Conservation (phyloP, 2,888 invertebrate species). For the Nezara viridula region DNA sequence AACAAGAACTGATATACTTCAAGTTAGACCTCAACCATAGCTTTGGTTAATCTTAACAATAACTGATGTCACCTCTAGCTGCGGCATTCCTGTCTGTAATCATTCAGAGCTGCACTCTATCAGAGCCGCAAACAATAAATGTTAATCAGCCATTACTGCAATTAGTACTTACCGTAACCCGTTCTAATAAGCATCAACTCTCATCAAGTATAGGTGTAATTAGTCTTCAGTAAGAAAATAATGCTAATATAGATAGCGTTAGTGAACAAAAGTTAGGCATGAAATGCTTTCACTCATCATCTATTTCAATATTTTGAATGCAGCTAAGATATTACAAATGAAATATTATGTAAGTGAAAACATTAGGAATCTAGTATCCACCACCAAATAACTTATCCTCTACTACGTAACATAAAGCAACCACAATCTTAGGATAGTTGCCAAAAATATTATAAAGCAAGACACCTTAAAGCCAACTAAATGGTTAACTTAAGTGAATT, state of each 20-base stretch:
- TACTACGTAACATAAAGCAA: neutral
- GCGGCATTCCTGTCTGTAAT: conserved; percentile 24
- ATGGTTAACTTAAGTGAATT: neutral
- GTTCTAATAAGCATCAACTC: conserved; percentile 35
- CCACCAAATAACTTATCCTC: conserved; percentile 18
- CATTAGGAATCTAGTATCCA: neutral
- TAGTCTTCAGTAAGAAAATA: conserved; percentile 24
- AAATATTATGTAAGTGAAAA: conserved; percentile 33
- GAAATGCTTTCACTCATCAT: conserved; percentile 13
- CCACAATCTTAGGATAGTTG: neutral
- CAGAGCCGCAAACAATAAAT: conserved; percentile 44
- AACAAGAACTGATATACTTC: conserved; percentile 46
- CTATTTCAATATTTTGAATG: neutral
- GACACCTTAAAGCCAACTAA: conserved; percentile 11
- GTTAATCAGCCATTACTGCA: conserved; percentile 45
- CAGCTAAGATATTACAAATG: neutral
- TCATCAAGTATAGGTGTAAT: conserved; percentile 15
- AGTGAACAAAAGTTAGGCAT: conserved; percentile 19
- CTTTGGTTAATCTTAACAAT: conserved; percentile 46
- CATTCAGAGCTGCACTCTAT: conserved; percentile 42
- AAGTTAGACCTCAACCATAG: conserved; percentile 50
- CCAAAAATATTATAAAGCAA: conserved; percentile 51
- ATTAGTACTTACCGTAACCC: conserved; percentile 44
- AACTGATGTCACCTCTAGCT: conserved; percentile 34
- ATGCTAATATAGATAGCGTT: conserved; percentile 34